A percentile compares a stretch with the other conserved stretches of the same genome.
Evolutionary conservation across 2,113 vertebrate genomes (phyloP).

Genomic region (Papio anubis): DNA sequence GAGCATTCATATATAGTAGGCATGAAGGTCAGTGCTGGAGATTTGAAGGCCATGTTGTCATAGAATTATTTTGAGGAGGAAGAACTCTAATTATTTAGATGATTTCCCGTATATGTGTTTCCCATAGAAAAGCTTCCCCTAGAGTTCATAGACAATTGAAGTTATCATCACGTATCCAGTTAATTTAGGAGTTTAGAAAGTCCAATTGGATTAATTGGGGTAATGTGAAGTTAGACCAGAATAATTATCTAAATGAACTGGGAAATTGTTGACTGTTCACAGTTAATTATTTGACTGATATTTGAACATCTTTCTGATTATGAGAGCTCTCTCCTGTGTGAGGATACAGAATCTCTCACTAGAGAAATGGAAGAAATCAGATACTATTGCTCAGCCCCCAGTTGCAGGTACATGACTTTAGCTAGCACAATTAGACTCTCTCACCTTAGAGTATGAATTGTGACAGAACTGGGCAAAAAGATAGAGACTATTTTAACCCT

Average conservation of each 20-base stretch:
- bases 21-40: not conserved
- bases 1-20: not conserved
- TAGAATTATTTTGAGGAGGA: not conserved
- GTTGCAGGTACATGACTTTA: not conserved
- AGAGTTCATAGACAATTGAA: not conserved
- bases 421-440: not conserved
- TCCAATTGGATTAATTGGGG: not conserved
- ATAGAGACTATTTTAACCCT: not conserved
- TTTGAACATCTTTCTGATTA: not conserved
- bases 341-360: not conserved
- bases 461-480: not conserved
- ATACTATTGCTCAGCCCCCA: not conserved
- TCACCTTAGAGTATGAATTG: not conserved
- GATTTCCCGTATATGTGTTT: not conserved
- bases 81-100: not conserved
- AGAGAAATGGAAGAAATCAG: not conserved
- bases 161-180: not conserved
- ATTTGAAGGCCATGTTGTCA: not conserved
- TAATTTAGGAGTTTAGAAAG: not conserved
- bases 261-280: not conserved
- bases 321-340: not conserved
- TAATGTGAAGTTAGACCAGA: not conserved
- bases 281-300: not conserved
- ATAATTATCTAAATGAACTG: conserved; percentile 6
- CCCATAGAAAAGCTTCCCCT: not conserved